phyloP scores from a whole-genome alignment of 2,113 vertebrate genomes.

The Polypterus senegalus region DNA sequence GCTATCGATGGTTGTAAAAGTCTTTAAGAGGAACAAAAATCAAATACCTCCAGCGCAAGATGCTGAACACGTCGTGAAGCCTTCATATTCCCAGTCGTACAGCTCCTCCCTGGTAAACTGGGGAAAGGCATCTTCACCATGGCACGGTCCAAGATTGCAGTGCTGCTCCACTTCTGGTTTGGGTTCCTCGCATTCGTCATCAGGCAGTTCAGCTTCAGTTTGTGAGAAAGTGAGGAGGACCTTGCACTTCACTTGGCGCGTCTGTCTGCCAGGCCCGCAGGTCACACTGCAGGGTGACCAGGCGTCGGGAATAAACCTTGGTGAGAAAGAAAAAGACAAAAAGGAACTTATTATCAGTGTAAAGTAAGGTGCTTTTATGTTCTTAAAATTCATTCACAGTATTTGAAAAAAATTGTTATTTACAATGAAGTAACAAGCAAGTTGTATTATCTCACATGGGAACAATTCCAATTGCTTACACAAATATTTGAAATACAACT shows the following conservation, averaged over 20 bases:
- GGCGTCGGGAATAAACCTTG: slow-evolving; percentile 69
- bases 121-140: slow-evolving; percentile 23
- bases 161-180: slow-evolving; percentile 41
- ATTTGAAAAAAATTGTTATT: too few relatives aligned
- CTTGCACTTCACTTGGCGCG: slow-evolving; percentile 61
- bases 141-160: slow-evolving; percentile 54
- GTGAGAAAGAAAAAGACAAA: too few relatives aligned
- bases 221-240: slow-evolving; percentile 72
- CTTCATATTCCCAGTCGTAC: slow-evolving; percentile 73
- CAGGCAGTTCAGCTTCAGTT: slow-evolving; percentile 70
- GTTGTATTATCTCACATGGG: too few relatives aligned
- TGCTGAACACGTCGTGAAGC: slow-evolving; percentile 69
- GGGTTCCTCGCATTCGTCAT: slow-evolving; percentile 65
- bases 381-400: too few relatives aligned
- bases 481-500: too few relatives aligned
- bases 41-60: slow-evolving; percentile 65
- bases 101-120: slow-evolving; percentile 24
- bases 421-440: too few relatives aligned
- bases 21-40: too few relatives aligned
- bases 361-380: too few relatives aligned
- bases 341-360: too few relatives aligned
- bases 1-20: too few relatives aligned
- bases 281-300: slow-evolving; percentile 78
- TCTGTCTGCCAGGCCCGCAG: slow-evolving; percentile 62
- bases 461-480: too few relatives aligned